Evolutionary conservation across 2,888 invertebrate genomes (phyloP).

Genomic region (Lithosia quadra): DNA sequence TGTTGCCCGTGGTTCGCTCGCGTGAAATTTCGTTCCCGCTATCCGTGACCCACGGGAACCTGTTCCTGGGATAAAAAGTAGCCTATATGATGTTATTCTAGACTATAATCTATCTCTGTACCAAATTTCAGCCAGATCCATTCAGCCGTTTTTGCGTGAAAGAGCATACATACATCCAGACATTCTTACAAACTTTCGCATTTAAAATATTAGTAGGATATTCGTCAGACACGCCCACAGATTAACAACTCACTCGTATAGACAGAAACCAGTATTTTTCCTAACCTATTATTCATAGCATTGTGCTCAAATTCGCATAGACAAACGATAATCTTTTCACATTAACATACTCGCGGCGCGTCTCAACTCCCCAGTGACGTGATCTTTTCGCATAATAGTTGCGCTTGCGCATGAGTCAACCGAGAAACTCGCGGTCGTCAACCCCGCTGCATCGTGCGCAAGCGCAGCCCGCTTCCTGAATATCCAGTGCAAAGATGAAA

Average conservation of each 20-base stretch:
- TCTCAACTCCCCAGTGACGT: slow-evolving; percentile 26
- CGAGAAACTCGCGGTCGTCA: slow-evolving; percentile 50
- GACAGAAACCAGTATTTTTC: slow-evolving; percentile 4
- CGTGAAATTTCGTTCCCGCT: no score
- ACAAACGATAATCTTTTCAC: slow-evolving; percentile 9
- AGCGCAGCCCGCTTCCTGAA: slow-evolving; percentile 28
- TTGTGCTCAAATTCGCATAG: slow-evolving; percentile 4
- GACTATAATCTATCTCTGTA: no score
- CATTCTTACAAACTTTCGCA: no score
- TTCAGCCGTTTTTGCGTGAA: no score
- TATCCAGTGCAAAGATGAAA: slow-evolving; percentile 51
- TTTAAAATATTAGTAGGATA: not conserved
- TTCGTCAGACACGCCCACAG: not conserved
- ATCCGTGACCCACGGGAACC: no score
- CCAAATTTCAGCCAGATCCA: no score
- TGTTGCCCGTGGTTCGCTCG: no score
- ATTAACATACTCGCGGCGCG: slow-evolving; percentile 20
- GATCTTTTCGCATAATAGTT: slow-evolving; percentile 45
- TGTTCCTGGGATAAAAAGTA: no score
- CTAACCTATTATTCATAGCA: not conserved
- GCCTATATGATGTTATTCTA: no score
- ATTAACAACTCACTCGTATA: not conserved
- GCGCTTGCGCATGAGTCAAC: slow-evolving; percentile 53
- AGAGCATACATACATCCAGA: no score
- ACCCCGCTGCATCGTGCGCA: slow-evolving; percentile 53